Evolutionary conservation across 2,888 invertebrate genomes (phyloP), one percentile per base, ranked within the genome.

Genomic region (Scaptomyza polygonia): DNA sequence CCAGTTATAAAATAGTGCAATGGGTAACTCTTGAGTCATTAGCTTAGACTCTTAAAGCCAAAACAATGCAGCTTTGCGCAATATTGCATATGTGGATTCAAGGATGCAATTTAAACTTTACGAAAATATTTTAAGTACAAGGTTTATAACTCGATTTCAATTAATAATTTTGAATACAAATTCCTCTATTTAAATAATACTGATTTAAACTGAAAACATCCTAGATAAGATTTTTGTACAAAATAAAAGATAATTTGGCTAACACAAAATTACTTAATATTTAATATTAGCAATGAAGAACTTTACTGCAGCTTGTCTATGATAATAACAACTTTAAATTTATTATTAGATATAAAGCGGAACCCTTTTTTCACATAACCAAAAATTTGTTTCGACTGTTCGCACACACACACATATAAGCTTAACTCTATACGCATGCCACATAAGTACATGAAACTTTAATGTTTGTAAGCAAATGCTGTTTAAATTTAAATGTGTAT

Each of bases 391-490:
- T 11, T 30, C 40, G 9, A 8, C 8, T n/a, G 18, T 58, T 9
- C 25, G 9, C 14, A 59, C 34, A 2, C 34, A 34, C 34, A 34
- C 34, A 34, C 2, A 34, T n/a, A 3, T 39, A 47, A 21, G 11
- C 9, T 25, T 18, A 27, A 5, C 36, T 30, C 18, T 29, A 30
- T 42, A 30, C 7, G 44, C 36, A 51, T 52, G 54, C 34, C 11
- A 34, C 55, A 61, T 64, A 56, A 61, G 59, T 47, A 40, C 14
- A 65, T 75, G 42, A 49, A 70, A 70, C 48, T 57, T 69, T 62
- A 47, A 70, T 54, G 34, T 34, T 49, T 48, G 44, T 30, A 36
- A 40, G 59, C 61, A 57, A 64, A 65, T 59, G 43, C 40, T 34
- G 40, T 30, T 32, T 5, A 43, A 40, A 30, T 40, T 57, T 27